Conservation (phyloP, 2,797 vertebrate genomes). For the Phrynocephalus guinanensis region DNA sequence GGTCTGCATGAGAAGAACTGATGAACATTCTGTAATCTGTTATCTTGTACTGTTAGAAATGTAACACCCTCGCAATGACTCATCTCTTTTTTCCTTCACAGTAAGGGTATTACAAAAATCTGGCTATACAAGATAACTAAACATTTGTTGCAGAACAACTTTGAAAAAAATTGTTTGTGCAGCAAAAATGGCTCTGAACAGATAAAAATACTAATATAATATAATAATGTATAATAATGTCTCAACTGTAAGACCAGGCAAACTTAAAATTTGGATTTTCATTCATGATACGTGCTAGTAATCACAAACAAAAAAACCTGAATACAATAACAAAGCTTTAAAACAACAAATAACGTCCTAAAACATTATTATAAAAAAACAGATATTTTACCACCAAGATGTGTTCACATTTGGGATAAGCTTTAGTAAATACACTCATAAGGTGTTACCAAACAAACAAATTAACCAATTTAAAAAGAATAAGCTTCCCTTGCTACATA, state of each 20-base stretch:
- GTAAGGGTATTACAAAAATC: not conserved
- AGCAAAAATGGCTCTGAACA: not conserved
- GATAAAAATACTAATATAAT: not conserved
- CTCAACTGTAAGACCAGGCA: not conserved
- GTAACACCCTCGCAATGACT: not conserved
- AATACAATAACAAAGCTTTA: not conserved
- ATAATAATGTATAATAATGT: not conserved
- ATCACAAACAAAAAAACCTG: not conserved
- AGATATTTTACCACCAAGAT: not conserved
- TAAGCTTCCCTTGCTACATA: not conserved
- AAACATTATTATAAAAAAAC: not conserved
- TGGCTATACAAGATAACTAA: slow-evolving; percentile 19
- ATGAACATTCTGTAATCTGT: not conserved
- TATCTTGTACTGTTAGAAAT: not conserved
- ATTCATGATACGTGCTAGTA: not conserved
- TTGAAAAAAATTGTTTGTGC: not conserved
- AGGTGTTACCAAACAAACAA: not conserved
- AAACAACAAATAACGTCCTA: not conserved
- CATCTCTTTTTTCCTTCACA: not conserved
- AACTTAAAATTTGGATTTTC: not conserved
- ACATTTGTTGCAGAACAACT: not conserved
- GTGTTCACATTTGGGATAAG: not conserved
- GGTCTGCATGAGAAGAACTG: not conserved
- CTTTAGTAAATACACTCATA: not conserved
- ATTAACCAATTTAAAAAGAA: not conserved